phyloP scores from a whole-genome alignment of 2,888 invertebrate genomes.

The Neoascia interrupta region DNA sequence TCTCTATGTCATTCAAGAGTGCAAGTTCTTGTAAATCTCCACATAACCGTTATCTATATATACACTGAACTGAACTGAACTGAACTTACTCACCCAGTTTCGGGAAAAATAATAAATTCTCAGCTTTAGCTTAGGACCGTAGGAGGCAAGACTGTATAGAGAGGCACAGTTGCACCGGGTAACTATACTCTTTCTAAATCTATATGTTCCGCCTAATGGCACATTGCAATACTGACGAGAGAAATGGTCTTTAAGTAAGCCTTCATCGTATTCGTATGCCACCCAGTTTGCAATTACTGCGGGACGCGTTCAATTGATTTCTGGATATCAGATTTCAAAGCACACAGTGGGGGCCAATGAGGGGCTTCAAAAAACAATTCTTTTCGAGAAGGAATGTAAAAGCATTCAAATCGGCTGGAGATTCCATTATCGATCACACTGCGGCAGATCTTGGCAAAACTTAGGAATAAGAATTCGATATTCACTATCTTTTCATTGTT shows the following conservation, averaged over 20 bases:
- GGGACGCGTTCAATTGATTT: conserved; percentile 36
- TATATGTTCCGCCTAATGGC: conserved; percentile 40
- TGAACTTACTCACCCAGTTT: conserved; percentile 27
- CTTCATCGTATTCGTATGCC: conserved; percentile 6
- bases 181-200: too few relatives aligned
- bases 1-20: conserved; percentile 14
- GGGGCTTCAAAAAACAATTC: background rate
- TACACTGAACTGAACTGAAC: background rate
- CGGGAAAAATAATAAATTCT: conserved; percentile 35
- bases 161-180: background rate
- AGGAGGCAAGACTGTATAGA: background rate
- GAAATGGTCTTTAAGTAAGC: conserved; percentile 10
- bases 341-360: conserved; percentile 7
- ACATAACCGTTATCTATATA: conserved; percentile 11
- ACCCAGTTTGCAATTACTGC: conserved; percentile 40
- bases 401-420: too few relatives aligned
- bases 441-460: too few relatives aligned
- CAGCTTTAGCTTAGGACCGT: background rate
- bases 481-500: too few relatives aligned
- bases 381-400: too few relatives aligned
- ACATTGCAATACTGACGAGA: conserved; percentile 21
- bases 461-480: too few relatives aligned
- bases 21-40: conserved; percentile 2
- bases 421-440: too few relatives aligned
- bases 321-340: background rate